Conservation (phyloP, 2,113 vertebrate genomes). For the Tetrax tetrax region DNA sequence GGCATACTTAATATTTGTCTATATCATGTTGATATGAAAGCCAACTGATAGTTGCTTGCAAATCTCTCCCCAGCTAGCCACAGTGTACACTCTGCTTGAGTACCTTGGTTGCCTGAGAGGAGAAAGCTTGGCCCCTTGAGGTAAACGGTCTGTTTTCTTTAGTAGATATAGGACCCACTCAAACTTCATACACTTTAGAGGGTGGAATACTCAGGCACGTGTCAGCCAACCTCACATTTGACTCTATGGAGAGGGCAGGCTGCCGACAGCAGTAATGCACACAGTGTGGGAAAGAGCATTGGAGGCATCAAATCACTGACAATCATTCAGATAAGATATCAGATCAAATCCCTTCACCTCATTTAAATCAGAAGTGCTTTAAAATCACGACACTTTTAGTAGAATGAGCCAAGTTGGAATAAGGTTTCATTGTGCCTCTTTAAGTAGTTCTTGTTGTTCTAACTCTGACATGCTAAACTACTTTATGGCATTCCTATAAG, state of each 20-base stretch:
- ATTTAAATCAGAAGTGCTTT: slow-evolving; percentile 10
- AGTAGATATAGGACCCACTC: not conserved
- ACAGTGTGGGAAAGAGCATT: not conserved
- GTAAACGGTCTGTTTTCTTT: not conserved
- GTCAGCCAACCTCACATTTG: not conserved
- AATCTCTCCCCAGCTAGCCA: not conserved
- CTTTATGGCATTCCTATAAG: slow-evolving; percentile 12
- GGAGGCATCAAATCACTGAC: not conserved
- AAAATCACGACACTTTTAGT: not conserved
- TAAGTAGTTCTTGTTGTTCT: slow-evolving; percentile 49
- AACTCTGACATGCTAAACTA: slow-evolving; percentile 29
- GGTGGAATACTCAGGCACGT: fast-evolving
- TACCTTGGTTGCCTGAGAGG: not conserved
- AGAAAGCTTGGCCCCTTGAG: not conserved
- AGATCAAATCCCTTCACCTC: not conserved
- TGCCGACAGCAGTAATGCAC: not conserved
- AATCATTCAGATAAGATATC: not conserved
- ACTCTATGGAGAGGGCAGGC: not conserved
- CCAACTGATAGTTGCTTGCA: not conserved
- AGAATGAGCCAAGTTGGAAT: not conserved
- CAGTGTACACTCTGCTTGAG: not conserved
- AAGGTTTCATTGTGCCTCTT: slow-evolving; percentile 30
- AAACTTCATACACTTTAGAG: not conserved
- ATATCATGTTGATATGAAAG: not conserved
- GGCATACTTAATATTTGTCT: not conserved